Percentiles rank a stretch among this genome's conserved stretches.
Conservation (phyloP, 1,140 invertebrate genomes). For the Ceratoteleas bidentatus region DNA sequence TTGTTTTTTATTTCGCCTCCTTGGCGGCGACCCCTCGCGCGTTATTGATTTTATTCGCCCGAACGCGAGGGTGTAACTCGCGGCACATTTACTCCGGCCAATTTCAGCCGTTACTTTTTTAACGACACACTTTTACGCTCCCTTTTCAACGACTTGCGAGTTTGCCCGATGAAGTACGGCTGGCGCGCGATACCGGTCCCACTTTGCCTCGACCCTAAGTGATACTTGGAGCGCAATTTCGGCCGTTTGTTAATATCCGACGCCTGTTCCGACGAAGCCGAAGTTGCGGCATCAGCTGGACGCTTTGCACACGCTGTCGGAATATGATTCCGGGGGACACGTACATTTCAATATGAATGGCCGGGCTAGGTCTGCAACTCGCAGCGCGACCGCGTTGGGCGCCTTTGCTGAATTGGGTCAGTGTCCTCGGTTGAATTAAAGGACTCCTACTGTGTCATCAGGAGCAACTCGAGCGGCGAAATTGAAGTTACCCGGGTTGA, state of each 20-base stretch:
- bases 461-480: slow-evolving; percentile 26
- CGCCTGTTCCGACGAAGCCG: slow-evolving; percentile 7
- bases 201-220: slow-evolving; percentile 5
- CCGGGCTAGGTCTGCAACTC: slow-evolving; percentile 38
- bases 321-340: slow-evolving; percentile 35
- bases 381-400: slow-evolving; percentile 24
- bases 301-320: slow-evolving; percentile 39
- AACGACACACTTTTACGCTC: no score
- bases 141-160: no score
- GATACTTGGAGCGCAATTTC: slow-evolving; percentile 22
- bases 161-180: no score
- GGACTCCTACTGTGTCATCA: slow-evolving; percentile 48
- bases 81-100: not conserved
- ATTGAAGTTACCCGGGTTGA: slow-evolving; percentile 53
- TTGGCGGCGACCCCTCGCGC: slow-evolving; percentile 18
- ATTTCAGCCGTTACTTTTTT: no score
- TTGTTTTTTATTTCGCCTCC: slow-evolving; percentile 48
- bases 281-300: slow-evolving; percentile 40
- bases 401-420: slow-evolving; percentile 50
- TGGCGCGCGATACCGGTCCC: no score
- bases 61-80: not conserved
- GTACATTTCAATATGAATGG: slow-evolving; percentile 62
- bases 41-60: slow-evolving; percentile 42
- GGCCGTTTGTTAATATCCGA: slow-evolving; percentile 18
- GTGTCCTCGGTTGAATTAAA: slow-evolving; percentile 58